Evolutionary conservation across 1,140 invertebrate species (phyloP).

Genomic region (Lepidotrigona ventralis): DNA sequence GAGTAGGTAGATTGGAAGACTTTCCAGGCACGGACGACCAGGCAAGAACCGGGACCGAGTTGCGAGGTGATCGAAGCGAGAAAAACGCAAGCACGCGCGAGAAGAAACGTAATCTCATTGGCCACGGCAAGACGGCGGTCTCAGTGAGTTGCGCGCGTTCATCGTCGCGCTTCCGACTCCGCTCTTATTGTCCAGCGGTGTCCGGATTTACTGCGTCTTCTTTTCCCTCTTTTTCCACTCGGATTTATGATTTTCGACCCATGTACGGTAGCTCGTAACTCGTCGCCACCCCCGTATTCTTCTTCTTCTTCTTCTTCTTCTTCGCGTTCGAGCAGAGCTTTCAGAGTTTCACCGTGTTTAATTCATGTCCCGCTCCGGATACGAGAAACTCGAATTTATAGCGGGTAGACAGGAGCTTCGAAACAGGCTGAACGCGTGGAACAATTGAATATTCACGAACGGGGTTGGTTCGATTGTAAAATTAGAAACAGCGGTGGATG

Average conservation of each 20-base stretch:
- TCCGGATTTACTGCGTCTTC: conserved; percentile 68
- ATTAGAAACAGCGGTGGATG: not conserved
- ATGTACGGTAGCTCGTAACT: conserved; percentile 35
- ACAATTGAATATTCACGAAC: conserved; percentile 40
- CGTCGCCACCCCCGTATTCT: conserved; percentile 21
- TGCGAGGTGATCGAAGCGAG: conserved; percentile 50
- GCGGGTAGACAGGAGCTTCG: not conserved
- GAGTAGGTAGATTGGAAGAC: conserved; percentile 14
- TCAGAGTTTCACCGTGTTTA: conserved; percentile 25
- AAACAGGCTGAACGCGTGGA: conserved; percentile 2
- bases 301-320: conserved; percentile 20
- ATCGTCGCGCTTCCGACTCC: conserved; percentile 67
- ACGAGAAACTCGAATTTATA: conserved; percentile 37
- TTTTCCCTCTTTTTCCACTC: not conserved
- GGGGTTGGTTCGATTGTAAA: conserved; percentile 6
- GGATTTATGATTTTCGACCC: conserved; percentile 69
- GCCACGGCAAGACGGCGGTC: conserved; percentile 68
- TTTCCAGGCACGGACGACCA: conserved; percentile 30
- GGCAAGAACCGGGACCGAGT: conserved; percentile 53
- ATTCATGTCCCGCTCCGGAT: conserved; percentile 25
- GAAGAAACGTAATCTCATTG: conserved; percentile 71
- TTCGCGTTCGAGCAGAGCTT: conserved; percentile 10
- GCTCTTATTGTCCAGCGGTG: conserved; percentile 59
- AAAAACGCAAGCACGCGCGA: conserved; percentile 47
- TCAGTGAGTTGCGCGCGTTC: conserved; percentile 61